Conservation (phyloP, 1,140 invertebrate genomes). For the Acromyrmex echinatior region DNA sequence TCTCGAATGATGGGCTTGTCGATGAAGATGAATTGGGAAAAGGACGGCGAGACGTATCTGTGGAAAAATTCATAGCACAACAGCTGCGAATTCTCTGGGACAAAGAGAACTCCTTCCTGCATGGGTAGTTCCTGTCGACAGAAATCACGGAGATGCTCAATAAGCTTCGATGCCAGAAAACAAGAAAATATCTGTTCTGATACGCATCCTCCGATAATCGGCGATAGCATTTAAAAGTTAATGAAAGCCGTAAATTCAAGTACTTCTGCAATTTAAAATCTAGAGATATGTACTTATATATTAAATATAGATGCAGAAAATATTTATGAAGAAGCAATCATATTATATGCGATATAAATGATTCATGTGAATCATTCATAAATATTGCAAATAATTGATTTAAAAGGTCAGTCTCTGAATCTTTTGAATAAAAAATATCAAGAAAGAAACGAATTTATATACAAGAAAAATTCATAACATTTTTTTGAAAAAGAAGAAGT, state of each 20-base stretch:
- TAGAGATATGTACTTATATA: neutral
- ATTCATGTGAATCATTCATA: neutral
- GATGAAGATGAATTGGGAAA: slow-evolving; percentile 34
- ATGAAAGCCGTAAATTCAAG: neutral
- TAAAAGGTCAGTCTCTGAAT: neutral
- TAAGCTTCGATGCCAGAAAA: slow-evolving; percentile 27
- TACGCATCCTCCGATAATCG: neutral
- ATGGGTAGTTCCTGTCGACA: slow-evolving; percentile 30
- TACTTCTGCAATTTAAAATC: neutral
- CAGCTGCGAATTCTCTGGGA: slow-evolving; percentile 49
- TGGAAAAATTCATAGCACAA: slow-evolving; percentile 66
- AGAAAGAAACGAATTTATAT: neutral
- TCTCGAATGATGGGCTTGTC: neutral
- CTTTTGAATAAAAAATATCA: neutral
- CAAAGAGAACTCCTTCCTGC: slow-evolving; percentile 39
- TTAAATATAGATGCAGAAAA: neutral
- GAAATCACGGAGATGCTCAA: slow-evolving; percentile 61
- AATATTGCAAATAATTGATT: neutral
- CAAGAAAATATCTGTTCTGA: neutral
- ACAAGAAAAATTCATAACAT: slow-evolving; percentile 22
- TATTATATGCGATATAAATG: neutral
- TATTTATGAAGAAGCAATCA: neutral
- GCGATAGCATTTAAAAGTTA: neutral
- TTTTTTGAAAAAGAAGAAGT: neutral
- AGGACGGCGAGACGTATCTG: slow-evolving; percentile 28